These are phyloP conservation scores for Brachypalpus laphriformis DNA, from an alignment of 2,888 invertebrate genomes.

Conservation along the genomic window DNA sequence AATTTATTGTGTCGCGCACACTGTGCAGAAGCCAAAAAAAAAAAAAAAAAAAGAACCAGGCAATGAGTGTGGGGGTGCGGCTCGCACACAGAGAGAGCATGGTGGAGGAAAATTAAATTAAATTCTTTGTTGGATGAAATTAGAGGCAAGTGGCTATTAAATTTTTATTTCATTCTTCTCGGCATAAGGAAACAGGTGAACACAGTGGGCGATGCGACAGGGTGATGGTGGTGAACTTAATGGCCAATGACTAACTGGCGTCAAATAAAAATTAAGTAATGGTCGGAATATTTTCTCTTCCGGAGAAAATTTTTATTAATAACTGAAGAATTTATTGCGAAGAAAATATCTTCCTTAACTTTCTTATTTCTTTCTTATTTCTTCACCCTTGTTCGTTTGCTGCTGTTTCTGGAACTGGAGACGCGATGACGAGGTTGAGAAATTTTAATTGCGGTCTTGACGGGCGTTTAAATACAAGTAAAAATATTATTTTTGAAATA, in stretches of 20 bases:
- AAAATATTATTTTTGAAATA: slow-evolving; percentile 37
- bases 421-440: slow-evolving; percentile 12
- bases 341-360: slow-evolving; percentile 15
- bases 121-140: slow-evolving; percentile 71
- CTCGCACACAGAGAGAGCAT: slow-evolving; percentile 10
- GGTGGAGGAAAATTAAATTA: slow-evolving; percentile 67
- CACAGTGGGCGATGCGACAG: slow-evolving; percentile 4
- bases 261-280: slow-evolving; percentile 73
- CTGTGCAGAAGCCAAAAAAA: slow-evolving; percentile 41
- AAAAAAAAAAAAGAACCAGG: slow-evolving; percentile 22
- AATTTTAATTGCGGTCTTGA: slow-evolving; percentile 69
- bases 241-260: slow-evolving; percentile 72
- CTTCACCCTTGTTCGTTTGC: not conserved
- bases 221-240: slow-evolving; percentile 55
- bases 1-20: slow-evolving; percentile 69
- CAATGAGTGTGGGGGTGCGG: not conserved
- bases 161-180: slow-evolving; percentile 67
- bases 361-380: not conserved
- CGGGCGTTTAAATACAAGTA: slow-evolving; percentile 45
- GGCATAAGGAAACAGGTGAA: slow-evolving; percentile 52
- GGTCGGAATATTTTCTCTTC: slow-evolving; percentile 58
- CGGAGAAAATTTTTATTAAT: slow-evolving; percentile 67
- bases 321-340: slow-evolving; percentile 68
- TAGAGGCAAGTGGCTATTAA: slow-evolving; percentile 73
- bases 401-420: not conserved